Base-by-base conservation (phyloP, 1,140 invertebrate species). In the Mizuhopecten yessoensis region DNA sequence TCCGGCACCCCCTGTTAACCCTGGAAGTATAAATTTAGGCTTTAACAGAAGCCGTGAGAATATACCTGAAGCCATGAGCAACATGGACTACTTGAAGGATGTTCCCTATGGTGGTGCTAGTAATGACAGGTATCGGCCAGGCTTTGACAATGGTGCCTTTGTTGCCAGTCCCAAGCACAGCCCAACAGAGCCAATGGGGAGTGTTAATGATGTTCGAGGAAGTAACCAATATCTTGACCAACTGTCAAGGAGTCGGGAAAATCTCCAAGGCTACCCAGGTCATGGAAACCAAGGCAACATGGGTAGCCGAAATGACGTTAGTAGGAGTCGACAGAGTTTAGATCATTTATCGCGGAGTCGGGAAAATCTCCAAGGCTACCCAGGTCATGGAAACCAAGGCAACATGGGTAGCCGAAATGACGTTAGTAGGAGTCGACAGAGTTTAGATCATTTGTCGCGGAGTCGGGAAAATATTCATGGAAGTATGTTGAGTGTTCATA, bases 31-130 rank as follows among this genome's bases (percentile, higher is more conserved):
- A 87, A 90, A 88, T 75, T 36, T 45, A 33, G 86, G 90, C 39
- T 87, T 87, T 29, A 57, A 75, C 34, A 45, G 39, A 33, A 87
- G 42, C 13, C 42, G 34, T 33, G 87, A 86, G 13, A 45, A 87
- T 34, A 45, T 42, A 33, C 87, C 90, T 36, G 34, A 87, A 23
- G 87, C 87, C 20, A 90, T 90, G 90, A 45, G 33, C 34, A 90
- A 90, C 87, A 90, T 90, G 90, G 90, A 90, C 34, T 90, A 90
- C 36, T 29, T 90, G 11, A 34, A 34, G 86, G 42, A 75, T 20
- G 36, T 45, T 1, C 87, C 87, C 87, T 34, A 36, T 34, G 87
- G 34, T 86, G 34, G 88, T 34, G 92, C 86, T 34, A 92, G 92
- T 36, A 57, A 92, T 34, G 34, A 92, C 33, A 33, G 89, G 15